Percentiles rank a stretch among this genome's conserved stretches.
Evolutionary conservation across 2,113 vertebrate genomes (phyloP).

Genomic region (Ailurus styani): DNA sequence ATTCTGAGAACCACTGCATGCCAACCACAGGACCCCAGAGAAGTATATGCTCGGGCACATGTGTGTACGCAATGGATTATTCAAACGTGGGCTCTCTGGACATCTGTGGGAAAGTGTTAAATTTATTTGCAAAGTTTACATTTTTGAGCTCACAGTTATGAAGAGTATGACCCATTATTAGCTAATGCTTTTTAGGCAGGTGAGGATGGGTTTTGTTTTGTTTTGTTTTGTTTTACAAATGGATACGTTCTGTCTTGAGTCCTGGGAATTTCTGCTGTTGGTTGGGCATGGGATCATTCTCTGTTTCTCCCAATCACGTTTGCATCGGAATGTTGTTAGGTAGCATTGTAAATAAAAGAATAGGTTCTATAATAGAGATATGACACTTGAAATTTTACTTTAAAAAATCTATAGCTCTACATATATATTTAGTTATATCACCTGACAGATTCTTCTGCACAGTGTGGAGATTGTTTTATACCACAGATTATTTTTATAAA

Average conservation of each 20-base stretch:
- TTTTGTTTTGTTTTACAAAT: not conserved
- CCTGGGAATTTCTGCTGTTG: not conserved
- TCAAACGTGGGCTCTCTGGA: not conserved
- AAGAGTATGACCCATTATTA: not conserved
- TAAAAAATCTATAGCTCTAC: conserved; percentile 64
- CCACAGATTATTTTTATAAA: conserved; percentile 87
- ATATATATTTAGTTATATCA: conserved; percentile 82
- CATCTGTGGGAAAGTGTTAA: not conserved
- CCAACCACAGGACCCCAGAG: not conserved
- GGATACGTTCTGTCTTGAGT: not conserved
- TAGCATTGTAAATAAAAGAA: conserved; percentile 81
- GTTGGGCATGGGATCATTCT: not conserved
- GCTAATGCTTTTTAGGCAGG: not conserved
- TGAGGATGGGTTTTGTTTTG: not conserved
- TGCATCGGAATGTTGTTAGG: conserved; percentile 73
- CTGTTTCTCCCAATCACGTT: not conserved
- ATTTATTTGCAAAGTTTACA: conserved; percentile 19
- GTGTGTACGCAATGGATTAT: not conserved
- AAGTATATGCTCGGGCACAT: fast-evolving
- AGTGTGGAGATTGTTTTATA: conserved; percentile 82
- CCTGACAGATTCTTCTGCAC: conserved; percentile 78
- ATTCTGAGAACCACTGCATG: not conserved
- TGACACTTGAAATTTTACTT: conserved; percentile 82
- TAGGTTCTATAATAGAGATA: conserved; percentile 78
- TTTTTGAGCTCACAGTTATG: not conserved